Evolutionary conservation across 2,888 invertebrate genomes (phyloP), one percentile per base, ranked within the genome.

Genomic region (Lithosia quadra): DNA sequence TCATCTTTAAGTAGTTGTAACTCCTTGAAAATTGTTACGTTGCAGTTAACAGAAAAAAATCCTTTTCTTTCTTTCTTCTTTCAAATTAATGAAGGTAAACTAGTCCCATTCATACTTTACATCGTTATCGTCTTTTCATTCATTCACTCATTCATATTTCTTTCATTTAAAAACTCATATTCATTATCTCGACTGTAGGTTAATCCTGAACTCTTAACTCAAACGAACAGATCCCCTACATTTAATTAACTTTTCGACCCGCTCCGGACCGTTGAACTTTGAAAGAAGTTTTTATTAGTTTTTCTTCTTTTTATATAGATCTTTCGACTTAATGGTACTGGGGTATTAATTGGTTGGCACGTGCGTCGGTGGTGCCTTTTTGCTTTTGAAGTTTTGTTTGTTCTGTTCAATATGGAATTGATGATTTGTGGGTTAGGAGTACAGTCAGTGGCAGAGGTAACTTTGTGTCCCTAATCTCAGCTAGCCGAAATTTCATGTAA

Each of bases 191-290:
- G 55, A 63, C 22, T 55, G 24, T 43, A 28, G 62, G 64, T 63
- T 65, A 71, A 66, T 61, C 62, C 60, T 68, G 67, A 69, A 75
- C 71, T 74, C 68, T 13, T 57, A 81, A 81, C 60, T 81, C 81
- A 79, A 81, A 77, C 81, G 71, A 68, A 68, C 67, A 63, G 66
- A 43, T 33, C 62, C 56, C 64, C 34, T 71, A 72, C 66, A 73
- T 77, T 80, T 79, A 79, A 80, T 80, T 80, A 80, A 76, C 79
- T 79, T 76, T 79, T 74, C 72, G 70, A 65, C 69, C 68, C 62
- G 65, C 59, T 63, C 13, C 67, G 59, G 68, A 67, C 71, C 63
- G 72, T 72, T 73, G 63, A 76, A 72, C 73, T 77, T 75, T 60
- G 33, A 43, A 61, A 70, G 69, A 77, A 81, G 71, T 74, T 77